Evolutionary conservation across 2,113 vertebrate species (phyloP).

Genomic region (Ptyas mucosa): DNA sequence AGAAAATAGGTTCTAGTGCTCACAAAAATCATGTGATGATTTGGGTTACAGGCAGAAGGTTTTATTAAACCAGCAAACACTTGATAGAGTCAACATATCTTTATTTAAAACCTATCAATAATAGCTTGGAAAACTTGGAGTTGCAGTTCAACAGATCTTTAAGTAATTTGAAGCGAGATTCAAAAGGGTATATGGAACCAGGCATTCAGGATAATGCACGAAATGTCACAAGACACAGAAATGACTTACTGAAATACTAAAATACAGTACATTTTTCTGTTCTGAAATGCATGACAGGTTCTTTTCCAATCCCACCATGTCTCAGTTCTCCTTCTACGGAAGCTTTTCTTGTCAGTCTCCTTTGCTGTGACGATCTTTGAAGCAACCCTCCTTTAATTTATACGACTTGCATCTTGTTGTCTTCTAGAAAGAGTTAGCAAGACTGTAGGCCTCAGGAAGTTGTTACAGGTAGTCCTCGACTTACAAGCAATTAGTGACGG

Average conservation of each 20-base stretch:
- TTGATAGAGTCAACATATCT: background rate
- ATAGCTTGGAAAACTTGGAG: background rate
- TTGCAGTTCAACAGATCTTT: background rate
- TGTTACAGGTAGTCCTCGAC: background rate
- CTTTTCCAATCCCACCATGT: background rate
- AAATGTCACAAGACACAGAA: background rate
- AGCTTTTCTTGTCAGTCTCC: background rate
- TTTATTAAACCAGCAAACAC: background rate
- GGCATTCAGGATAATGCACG: background rate
- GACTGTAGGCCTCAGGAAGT: background rate
- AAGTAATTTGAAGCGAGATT: background rate
- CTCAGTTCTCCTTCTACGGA: background rate
- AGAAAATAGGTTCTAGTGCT: background rate
- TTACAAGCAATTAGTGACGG: background rate
- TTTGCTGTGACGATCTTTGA: background rate
- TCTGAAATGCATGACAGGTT: too few relatives aligned
- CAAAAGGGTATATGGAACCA: background rate
- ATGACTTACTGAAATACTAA: background rate
- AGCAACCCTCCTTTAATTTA: background rate
- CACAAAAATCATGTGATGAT: background rate
- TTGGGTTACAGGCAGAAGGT: background rate
- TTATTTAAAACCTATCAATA: background rate
- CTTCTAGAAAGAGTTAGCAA: background rate
- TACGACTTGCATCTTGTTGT: background rate
- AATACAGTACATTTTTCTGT: background rate